A percentile compares a stretch with the other conserved stretches of the same genome.
phyloP scores from a whole-genome alignment of 2,888 invertebrate genomes.

The Tenodera sinensis region DNA sequence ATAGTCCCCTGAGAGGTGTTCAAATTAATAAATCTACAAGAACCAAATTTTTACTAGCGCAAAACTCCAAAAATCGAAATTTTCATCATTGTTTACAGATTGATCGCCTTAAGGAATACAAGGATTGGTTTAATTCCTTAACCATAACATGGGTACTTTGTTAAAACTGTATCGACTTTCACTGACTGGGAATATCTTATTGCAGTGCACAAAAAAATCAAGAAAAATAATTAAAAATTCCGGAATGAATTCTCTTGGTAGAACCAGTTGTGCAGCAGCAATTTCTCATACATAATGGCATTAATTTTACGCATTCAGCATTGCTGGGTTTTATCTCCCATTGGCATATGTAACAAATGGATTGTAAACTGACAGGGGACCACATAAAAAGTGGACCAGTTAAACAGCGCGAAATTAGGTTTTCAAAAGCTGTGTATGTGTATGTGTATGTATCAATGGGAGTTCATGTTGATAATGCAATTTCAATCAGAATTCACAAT shows the following conservation, averaged over 20 bases:
- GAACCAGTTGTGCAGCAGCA: neutral
- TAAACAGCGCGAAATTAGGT: neutral
- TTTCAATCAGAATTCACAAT: neutral
- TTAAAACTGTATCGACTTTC: too few relatives aligned
- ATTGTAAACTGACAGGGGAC: neutral
- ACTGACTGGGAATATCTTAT: neutral
- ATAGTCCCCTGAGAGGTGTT: too few relatives aligned
- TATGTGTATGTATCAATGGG: neutral
- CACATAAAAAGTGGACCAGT: neutral
- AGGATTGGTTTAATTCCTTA: too few relatives aligned
- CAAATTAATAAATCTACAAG: too few relatives aligned
- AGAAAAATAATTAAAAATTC: neutral
- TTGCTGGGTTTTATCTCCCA: neutral
- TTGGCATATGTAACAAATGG: neutral
- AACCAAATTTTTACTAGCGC: too few relatives aligned
- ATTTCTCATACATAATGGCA: neutral
- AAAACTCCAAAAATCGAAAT: too few relatives aligned
- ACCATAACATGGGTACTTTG: too few relatives aligned
- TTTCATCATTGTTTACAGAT: too few relatives aligned
- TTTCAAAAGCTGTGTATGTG: neutral
- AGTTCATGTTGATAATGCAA: neutral
- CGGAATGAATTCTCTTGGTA: neutral
- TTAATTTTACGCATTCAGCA: neutral
- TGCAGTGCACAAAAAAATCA: neutral
- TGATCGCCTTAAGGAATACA: too few relatives aligned